These are phyloP conservation scores for Drosophila nr. medialis DNA, from an alignment of 2,888 invertebrate species.

Conservation along the genomic window DNA sequence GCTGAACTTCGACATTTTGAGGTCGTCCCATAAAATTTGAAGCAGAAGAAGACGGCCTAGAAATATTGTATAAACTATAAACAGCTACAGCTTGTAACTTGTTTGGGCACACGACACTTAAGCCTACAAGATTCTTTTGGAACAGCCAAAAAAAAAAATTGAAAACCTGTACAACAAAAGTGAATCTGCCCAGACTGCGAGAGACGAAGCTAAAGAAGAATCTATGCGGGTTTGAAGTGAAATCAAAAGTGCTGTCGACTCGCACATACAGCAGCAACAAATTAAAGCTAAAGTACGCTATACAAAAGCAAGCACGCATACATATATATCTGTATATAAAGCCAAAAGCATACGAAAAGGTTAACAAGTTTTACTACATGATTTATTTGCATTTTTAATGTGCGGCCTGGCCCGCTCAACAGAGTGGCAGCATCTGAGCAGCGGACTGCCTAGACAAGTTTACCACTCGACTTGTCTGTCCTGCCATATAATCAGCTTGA, in stretches of 20 bases:
- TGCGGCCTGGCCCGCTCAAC: slow-evolving; percentile 56
- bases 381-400: slow-evolving; percentile 81
- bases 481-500: slow-evolving; percentile 12
- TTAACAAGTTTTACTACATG: slow-evolving; percentile 83
- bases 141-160: slow-evolving; percentile 30
- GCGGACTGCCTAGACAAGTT: slow-evolving; percentile 66
- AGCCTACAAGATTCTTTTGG: slow-evolving; percentile 74
- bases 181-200: slow-evolving; percentile 67
- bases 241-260: slow-evolving; percentile 74
- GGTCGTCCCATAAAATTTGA: slow-evolving; percentile 45
- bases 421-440: slow-evolving; percentile 44
- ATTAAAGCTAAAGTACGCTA: slow-evolving; percentile 57
- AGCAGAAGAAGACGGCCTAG: slow-evolving; percentile 60
- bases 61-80: slow-evolving; percentile 44
- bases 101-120: slow-evolving; percentile 64
- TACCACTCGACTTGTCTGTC: slow-evolving; percentile 22
- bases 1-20: slow-evolving; percentile 74
- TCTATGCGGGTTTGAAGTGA: slow-evolving; percentile 65
- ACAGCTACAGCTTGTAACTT: slow-evolving; percentile 60
- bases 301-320: slow-evolving; percentile 32
- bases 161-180: slow-evolving; percentile 71
- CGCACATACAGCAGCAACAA: slow-evolving; percentile 51
- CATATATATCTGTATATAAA: slow-evolving; percentile 15
- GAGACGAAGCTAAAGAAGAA: slow-evolving; percentile 36
- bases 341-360: slow-evolving; percentile 76